Base-by-base conservation (phyloP, 2,888 invertebrate genomes). In the Drosophila longiperda region DNA sequence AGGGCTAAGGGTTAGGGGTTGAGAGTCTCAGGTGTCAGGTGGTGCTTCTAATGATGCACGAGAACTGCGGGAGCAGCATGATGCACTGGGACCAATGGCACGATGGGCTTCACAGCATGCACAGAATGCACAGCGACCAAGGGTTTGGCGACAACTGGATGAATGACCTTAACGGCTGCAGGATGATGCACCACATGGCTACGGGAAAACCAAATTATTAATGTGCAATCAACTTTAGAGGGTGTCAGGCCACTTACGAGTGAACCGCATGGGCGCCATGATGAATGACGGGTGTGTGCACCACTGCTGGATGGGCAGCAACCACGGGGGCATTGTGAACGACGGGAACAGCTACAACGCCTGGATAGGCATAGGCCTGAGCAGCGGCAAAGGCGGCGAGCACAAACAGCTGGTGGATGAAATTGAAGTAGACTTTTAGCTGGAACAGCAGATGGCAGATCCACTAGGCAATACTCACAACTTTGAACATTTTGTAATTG, bases 171-270 rank as follows among this genome's bases (percentile, higher is more conserved):
- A 32, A 92, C 87, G 45, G 94, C 89, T 20, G 89, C 90, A 64
- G 94, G 94, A 65, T 94, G 94, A 83, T 91, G 91, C 57, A 91
- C 90, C 38, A 91, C 91, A 63, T 91, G 91, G 6, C 91, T 91
- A 53, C 6, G 32, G 42, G 17, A 70, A 70, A 40, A 29, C 12
- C 11, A 29, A 11, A 40, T 20, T 40, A 57, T 33, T 32, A 11
- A 63, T 58, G 23, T 23, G 40, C 23, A 23, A 42, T 49, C 33
- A n/a, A n/a, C 33, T 48, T 20, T 17, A 42, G 20, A 29, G 23
- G 17, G 8, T 36, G 15, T 23, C 32, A 26, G 57, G 12, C 15
- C n/a, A 72, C 89, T 90, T 90, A 91, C 91, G 91, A 87, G 77
- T 91, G 91, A 65, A 92, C 90, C 59, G 91, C 90, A 75, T 91